These are phyloP conservation scores for Stomatorhinus walkeri DNA, from an alignment of 2,797 vertebrate genomes.

Conservation along the genomic window DNA sequence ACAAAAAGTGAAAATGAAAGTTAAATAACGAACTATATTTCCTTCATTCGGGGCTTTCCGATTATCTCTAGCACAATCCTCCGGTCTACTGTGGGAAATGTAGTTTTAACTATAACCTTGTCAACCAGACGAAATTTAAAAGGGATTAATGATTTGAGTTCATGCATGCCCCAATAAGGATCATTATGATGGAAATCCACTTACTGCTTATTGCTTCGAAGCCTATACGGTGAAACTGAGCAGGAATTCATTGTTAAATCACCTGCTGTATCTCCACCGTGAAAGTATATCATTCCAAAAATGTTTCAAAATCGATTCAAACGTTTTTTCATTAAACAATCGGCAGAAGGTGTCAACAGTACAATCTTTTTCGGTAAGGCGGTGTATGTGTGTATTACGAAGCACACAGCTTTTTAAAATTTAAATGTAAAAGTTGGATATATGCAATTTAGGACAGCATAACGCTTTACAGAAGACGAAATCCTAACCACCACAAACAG, in stretches of 20 bases:
- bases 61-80: conserved; percentile 28
- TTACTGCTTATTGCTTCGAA: background rate
- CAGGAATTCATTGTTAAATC: background rate
- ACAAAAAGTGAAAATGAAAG: conserved; percentile 66
- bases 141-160: background rate
- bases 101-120: conserved; percentile 32
- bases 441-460: background rate
- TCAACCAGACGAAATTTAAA: background rate
- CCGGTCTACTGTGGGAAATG: conserved; percentile 46
- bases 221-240: background rate
- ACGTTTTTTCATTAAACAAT: background rate
- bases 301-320: background rate
- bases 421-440: background rate
- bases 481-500: background rate
- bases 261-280: background rate
- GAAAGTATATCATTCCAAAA: background rate
- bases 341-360: background rate
- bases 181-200: background rate
- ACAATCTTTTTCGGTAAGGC: background rate
- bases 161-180: background rate
- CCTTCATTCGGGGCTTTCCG: conserved; percentile 32
- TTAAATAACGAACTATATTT: conserved; percentile 20
- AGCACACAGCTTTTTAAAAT: background rate
- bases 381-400: background rate
- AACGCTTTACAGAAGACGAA: background rate